These are phyloP conservation scores for Glossophaga mutica DNA, from an alignment of 2,797 vertebrate species.

Conservation along the genomic window DNA sequence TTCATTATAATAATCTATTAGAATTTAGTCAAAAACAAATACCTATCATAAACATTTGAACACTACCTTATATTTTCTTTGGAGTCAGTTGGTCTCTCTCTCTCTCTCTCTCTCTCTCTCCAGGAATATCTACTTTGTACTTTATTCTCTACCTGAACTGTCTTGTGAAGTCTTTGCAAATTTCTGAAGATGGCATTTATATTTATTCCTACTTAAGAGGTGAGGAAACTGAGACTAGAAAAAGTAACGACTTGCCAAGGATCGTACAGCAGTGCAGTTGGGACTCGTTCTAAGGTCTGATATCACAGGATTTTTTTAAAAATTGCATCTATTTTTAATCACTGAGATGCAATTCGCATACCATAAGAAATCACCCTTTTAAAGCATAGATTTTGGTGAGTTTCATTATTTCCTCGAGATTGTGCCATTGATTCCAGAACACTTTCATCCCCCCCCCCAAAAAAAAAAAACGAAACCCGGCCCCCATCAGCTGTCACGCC, in stretches of 20 bases:
- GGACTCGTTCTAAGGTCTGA: not conserved
- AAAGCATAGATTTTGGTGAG: not conserved
- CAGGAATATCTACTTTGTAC: not conserved
- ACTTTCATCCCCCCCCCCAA: not conserved
- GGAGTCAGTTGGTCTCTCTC: not conserved
- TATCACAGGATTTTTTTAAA: not conserved
- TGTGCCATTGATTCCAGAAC: not conserved
- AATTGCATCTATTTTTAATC: not conserved
- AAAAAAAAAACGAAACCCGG: not conserved
- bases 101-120: not conserved
- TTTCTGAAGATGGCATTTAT: not conserved
- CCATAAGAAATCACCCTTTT: not conserved
- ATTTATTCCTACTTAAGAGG: not conserved
- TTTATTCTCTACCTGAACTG: not conserved
- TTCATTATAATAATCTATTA: not conserved
- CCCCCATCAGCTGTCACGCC: not conserved
- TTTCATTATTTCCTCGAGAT: not conserved
- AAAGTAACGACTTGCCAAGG: not conserved
- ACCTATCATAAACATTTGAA: not conserved
- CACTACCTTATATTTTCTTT: not conserved
- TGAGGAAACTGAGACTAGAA: not conserved
- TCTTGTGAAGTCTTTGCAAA: not conserved
- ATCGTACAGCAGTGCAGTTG: no score
- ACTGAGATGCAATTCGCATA: not conserved
- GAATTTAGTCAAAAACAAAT: not conserved